These are phyloP conservation scores for Caenorhabditis plicata DNA, from an alignment of 2,888 invertebrate genomes.

Conservation along the genomic window DNA sequence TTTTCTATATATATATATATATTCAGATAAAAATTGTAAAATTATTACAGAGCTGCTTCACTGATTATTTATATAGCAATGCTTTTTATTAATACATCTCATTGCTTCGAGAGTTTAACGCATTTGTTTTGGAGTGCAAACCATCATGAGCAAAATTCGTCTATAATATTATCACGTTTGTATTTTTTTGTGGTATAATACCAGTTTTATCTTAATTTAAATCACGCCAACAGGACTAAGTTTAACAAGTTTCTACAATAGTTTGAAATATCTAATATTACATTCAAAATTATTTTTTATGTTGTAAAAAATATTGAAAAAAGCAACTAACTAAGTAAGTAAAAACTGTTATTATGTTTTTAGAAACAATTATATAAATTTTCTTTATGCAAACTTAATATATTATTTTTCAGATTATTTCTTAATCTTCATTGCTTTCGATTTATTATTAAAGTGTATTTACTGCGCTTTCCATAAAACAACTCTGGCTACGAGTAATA, in stretches of 20 bases:
- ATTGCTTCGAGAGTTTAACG: slow-evolving; percentile 20
- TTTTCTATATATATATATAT: background rate
- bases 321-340: no score
- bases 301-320: no score
- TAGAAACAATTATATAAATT: no score
- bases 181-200: background rate
- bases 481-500: no score
- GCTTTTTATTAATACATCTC: slow-evolving; percentile 24
- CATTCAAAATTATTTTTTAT: background rate
- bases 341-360: no score
- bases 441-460: slow-evolving; percentile 6
- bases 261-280: background rate
- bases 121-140: slow-evolving; percentile 12
- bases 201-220: background rate
- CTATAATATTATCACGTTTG: no score
- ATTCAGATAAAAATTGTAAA: background rate
- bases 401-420: slow-evolving; percentile 4
- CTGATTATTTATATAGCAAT: slow-evolving; percentile 15
- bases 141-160: background rate
- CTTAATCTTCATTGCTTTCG: no score
- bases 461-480: slow-evolving; percentile 11
- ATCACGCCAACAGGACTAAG: background rate
- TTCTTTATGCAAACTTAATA: background rate
- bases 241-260: background rate
- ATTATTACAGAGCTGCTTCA: slow-evolving; percentile 13